Evolutionary conservation across 1,140 invertebrate species (phyloP).

Genomic region (Apis cerana): DNA sequence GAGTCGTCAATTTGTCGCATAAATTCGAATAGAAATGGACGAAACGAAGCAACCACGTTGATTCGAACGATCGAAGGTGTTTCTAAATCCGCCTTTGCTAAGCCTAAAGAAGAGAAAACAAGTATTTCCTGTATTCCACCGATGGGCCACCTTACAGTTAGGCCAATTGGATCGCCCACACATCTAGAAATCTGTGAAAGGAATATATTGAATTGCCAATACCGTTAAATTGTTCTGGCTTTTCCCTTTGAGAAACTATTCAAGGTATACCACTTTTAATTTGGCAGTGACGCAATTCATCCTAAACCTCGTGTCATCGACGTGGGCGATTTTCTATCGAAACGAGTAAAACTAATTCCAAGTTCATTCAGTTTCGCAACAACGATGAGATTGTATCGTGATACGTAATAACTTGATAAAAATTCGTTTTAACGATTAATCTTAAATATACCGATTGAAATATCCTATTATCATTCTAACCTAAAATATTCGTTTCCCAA

Average conservation of each 20-base stretch:
- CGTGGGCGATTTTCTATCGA: conserved; percentile 29
- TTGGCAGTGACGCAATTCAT: conserved; percentile 49
- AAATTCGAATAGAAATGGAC: not conserved
- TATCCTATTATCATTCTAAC: too few relatives aligned
- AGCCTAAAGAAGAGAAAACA: conserved; percentile 37
- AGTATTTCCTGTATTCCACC: conserved; percentile 27
- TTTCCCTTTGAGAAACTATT: conserved; percentile 44
- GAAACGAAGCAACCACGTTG: not conserved
- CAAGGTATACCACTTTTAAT: conserved; percentile 51
- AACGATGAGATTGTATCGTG: not conserved
- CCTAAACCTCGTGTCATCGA: too few relatives aligned
- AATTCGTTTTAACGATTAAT: not conserved
- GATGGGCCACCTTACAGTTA: conserved; percentile 56
- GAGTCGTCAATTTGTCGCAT: not conserved
- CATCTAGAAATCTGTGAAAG: conserved; percentile 57
- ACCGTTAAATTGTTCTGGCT: conserved; percentile 52
- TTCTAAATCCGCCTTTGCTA: not conserved
- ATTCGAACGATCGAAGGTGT: conserved; percentile 12
- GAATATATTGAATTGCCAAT: conserved; percentile 36
- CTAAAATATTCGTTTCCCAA: too few relatives aligned
- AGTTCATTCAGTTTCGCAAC: not conserved
- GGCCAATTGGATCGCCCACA: conserved; percentile 65
- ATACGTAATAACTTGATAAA: not conserved
- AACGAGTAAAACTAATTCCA: not conserved
- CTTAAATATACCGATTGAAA: too few relatives aligned